Evolutionary conservation across 2,888 invertebrate genomes (phyloP), one percentile per base, ranked within the genome.

Genomic region (Phragmatobia fuliginosa): DNA sequence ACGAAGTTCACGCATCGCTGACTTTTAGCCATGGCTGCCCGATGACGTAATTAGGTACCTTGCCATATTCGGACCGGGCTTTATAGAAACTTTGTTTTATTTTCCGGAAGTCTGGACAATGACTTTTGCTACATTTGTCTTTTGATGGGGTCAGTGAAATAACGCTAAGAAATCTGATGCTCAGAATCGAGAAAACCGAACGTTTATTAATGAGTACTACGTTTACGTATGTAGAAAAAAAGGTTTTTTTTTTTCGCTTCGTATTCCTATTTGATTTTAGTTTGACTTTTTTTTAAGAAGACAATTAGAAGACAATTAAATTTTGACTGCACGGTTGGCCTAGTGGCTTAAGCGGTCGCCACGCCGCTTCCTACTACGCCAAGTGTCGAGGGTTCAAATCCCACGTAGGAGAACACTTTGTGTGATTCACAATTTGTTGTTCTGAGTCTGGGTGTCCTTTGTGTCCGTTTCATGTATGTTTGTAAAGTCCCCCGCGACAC

Each of bases 21-120:
- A 77, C 59, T 83, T 78, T 79, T 61, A 49, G 79, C 79, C 79
- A 82, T 81, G 77, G 75, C 66, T 64, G 71, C 72, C 73, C 75
- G 69, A 81, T 85, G 80, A 84, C 83, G 80, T 82, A 80, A 85
- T 85, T 83, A 83, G 75, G 79, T 80, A 83, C 77, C 76, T 81
- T 76, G 74, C 77, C 77, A 81, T 80, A 80, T 76, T 78, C 56
- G 67, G 70, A 67, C 82, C 74, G 73, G 45, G 77, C 71, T 82
- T 76, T 80, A 66, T 36, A 73, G 67, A 70, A 76, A 75, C 68
- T 45, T 72, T 74, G 73, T 75, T 80, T 80, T 82, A 80, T 80
- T 80, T 76, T 71, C 73, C 66, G 68, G 70, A 69, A 76, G 70
- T 68, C 75, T 73, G 49, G 10, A 63, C n/a, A 75, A 78, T 73